Conservation (phyloP, 2,888 invertebrate genomes). For the Pristionchus maxplancki region DNA sequence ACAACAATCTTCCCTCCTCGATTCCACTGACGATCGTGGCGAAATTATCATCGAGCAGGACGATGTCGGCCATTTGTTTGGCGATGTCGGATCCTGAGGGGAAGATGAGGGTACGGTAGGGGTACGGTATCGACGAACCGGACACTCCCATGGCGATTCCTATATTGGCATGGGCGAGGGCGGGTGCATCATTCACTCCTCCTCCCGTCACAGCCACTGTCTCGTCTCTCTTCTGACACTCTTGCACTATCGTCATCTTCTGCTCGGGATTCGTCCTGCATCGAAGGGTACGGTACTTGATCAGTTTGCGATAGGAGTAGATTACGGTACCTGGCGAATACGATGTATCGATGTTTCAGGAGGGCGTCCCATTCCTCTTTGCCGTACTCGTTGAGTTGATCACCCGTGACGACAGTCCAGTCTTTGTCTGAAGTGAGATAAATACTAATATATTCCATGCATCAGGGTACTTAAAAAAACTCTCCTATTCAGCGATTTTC, state of each 20-base stretch:
- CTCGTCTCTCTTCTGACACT: conserved; percentile 74
- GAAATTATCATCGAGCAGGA: conserved; percentile 76
- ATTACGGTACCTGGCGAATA: conserved; percentile 52
- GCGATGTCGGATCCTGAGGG: conserved; percentile 69
- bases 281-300: background rate
- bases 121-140: conserved; percentile 52
- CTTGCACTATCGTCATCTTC: conserved; percentile 74
- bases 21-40: conserved; percentile 74
- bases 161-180: conserved; percentile 75
- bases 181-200: conserved; percentile 76
- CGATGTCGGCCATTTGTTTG: conserved; percentile 73
- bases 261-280: conserved; percentile 75
- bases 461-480: no score
- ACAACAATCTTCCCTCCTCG: conserved; percentile 74
- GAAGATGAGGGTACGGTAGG: background rate
- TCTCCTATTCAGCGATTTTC: background rate
- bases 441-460: no score
- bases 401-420: conserved; percentile 55
- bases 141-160: conserved; percentile 76
- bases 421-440: conserved; percentile 45
- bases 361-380: conserved; percentile 58
- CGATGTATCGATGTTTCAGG: conserved; percentile 54
- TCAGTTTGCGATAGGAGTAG: background rate
- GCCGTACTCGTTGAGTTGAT: conserved; percentile 53
- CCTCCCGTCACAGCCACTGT: conserved; percentile 68